phyloP scores from a whole-genome alignment of 2,113 vertebrate genomes.

The Cyanistes caeruleus region DNA sequence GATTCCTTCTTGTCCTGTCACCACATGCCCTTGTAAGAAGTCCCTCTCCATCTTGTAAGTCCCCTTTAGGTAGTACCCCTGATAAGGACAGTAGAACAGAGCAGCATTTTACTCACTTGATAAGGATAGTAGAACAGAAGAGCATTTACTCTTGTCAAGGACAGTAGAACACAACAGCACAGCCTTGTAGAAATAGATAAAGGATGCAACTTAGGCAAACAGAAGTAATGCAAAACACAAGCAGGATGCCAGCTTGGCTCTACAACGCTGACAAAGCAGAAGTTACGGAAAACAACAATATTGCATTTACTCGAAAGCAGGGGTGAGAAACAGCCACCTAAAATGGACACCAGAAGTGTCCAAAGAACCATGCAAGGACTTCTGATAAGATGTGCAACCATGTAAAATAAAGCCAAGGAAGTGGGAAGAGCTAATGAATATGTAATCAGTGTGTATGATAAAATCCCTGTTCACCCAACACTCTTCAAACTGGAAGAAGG shows the following conservation, averaged over 20 bases:
- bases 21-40: neutral
- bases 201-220: neutral
- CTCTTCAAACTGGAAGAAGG: neutral
- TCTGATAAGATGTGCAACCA: neutral
- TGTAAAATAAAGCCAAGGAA: neutral
- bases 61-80: neutral
- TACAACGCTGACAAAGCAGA: neutral
- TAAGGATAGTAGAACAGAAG: neutral
- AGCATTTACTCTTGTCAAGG: neutral
- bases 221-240: neutral
- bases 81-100: neutral
- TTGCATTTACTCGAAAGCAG: accelerated
- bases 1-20: neutral
- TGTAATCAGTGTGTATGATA: neutral
- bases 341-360: neutral
- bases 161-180: neutral
- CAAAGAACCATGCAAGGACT: neutral
- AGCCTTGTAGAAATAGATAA: neutral
- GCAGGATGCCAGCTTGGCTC: neutral
- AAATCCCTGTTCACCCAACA: neutral
- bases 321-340: neutral
- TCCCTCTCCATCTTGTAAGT: neutral
- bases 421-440: neutral
- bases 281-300: accelerated
- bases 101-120: neutral